phyloP scores from a whole-genome alignment of 2,113 vertebrate genomes.

The Nanger granti region DNA sequence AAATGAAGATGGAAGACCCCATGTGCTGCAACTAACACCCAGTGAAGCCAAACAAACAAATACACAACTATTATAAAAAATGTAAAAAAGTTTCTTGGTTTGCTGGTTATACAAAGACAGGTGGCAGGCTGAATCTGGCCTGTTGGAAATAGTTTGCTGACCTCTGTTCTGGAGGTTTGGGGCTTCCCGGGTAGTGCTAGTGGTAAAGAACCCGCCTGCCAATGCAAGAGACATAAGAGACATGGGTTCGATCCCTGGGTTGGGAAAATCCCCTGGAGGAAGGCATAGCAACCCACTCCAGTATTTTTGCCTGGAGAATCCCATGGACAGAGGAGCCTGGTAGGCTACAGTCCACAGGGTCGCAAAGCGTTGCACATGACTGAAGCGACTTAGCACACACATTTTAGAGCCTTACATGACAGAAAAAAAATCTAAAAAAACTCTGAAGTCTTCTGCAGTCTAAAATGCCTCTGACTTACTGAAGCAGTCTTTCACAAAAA shows the following conservation, averaged over 20 bases:
- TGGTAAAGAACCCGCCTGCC: background rate
- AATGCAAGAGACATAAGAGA: background rate
- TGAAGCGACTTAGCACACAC: background rate
- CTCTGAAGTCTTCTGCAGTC: background rate
- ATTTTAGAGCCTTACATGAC: background rate
- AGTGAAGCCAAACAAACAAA: background rate
- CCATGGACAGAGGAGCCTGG: background rate
- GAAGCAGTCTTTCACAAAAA: background rate
- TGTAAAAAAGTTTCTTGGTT: background rate
- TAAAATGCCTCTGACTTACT: background rate
- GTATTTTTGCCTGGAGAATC: background rate
- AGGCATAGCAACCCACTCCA: background rate
- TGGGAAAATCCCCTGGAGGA: background rate
- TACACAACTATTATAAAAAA: background rate
- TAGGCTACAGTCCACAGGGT: background rate
- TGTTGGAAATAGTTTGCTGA: background rate
- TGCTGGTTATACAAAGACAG: background rate
- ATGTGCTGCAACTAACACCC: background rate
- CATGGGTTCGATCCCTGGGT: background rate
- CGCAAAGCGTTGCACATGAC: fast-evolving
- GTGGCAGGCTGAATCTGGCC: background rate
- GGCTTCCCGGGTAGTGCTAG: background rate
- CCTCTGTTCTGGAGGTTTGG: background rate
- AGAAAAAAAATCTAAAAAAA: background rate
- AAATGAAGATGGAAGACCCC: background rate